Conservation (phyloP, 2,113 vertebrate species). For the Anarhynchus alexandrinus region DNA sequence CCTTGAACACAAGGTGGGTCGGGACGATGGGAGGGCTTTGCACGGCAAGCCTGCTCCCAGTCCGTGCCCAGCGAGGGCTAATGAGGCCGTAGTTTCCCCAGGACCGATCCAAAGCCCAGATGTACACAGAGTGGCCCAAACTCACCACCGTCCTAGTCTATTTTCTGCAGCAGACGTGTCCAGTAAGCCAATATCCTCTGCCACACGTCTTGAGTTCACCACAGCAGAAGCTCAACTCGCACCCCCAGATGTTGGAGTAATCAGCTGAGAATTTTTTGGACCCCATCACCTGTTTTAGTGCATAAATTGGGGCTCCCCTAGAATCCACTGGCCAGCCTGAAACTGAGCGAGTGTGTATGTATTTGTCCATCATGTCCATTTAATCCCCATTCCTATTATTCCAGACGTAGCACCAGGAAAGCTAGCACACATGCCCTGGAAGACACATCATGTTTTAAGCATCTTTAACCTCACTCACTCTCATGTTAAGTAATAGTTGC, state of each 20-base stretch:
- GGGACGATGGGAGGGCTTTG: neutral
- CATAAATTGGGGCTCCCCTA: neutral
- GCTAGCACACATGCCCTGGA: neutral
- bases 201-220: neutral
- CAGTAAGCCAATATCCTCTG: neutral
- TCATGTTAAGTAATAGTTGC: neutral
- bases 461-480: neutral
- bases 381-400: neutral
- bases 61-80: neutral
- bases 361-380: neutral
- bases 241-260: neutral
- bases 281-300: neutral
- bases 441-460: neutral
- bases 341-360: neutral
- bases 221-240: neutral
- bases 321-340: neutral
- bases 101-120: neutral
- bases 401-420: neutral
- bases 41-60: no score
- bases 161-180: neutral
- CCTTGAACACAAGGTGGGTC: neutral
- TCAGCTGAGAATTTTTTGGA: neutral
- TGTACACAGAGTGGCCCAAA: rapidly evolving
- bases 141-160: neutral
- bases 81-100: neutral